Percentiles rank a stretch among this genome's conserved stretches.
Conservation (phyloP, 2,888 invertebrate species). For the Drosophila subquinaria region DNA sequence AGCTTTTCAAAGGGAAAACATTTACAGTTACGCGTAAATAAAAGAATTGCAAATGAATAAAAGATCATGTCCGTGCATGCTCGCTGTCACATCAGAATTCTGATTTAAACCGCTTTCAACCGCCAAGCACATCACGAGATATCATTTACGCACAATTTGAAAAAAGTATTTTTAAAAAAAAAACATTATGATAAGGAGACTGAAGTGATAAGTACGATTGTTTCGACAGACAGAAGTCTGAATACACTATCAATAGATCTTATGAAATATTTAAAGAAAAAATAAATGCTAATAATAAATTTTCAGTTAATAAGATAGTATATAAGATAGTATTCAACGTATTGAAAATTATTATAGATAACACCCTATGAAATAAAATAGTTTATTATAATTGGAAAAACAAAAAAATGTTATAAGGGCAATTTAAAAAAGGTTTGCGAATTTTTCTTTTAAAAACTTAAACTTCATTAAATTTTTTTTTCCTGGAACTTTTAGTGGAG, state of each 20-base stretch:
- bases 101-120: constrained; percentile 1
- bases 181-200: constrained; percentile 29
- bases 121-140: constrained; percentile 23
- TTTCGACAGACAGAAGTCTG: not conserved
- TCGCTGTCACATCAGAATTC: constrained; percentile 22
- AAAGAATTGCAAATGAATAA: constrained; percentile 20
- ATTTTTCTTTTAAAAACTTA: too few relatives aligned
- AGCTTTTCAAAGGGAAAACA: not conserved
- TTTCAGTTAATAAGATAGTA: too few relatives aligned
- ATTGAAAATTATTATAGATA: too few relatives aligned
- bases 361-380: not conserved
- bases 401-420: too few relatives aligned
- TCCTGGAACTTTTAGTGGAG: not conserved
- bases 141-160: constrained; percentile 22
- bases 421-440: too few relatives aligned
- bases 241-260: constrained; percentile 24
- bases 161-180: not conserved
- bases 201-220: not conserved
- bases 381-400: too few relatives aligned
- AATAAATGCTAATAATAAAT: too few relatives aligned
- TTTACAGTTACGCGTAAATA: constrained; percentile 1
- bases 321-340: too few relatives aligned
- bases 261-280: not conserved
- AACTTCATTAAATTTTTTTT: too few relatives aligned
- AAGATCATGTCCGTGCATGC: not conserved